phyloP scores from a whole-genome alignment of 2,113 vertebrate genomes.

The Rhegmatorhina hoffmannsi region DNA sequence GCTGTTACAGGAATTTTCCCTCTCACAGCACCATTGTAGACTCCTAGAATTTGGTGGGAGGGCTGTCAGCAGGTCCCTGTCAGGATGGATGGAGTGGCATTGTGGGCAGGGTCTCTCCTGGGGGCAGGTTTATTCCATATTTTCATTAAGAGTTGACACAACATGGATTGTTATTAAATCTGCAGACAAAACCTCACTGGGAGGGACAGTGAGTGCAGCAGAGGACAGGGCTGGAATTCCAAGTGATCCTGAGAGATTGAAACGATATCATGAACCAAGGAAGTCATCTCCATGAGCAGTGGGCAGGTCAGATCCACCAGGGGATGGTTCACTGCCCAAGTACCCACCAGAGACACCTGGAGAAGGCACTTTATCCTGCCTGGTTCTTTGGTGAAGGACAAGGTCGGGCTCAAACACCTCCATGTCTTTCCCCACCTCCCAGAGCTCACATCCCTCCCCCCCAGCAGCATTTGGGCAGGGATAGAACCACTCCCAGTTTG shows the following conservation, averaged over 20 bases:
- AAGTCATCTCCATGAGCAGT: background rate
- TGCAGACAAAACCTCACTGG: background rate
- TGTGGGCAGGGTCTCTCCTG: background rate
- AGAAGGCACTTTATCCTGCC: background rate
- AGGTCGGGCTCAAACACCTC: background rate
- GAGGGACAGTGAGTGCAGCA: background rate
- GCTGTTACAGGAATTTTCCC: background rate
- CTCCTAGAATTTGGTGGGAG: background rate
- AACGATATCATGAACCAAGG: background rate
- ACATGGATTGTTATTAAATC: background rate
- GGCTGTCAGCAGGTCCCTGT: background rate
- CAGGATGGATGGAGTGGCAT: background rate
- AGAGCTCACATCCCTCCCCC: background rate
- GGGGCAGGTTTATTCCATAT: background rate
- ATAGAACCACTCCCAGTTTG: background rate
- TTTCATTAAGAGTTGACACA: background rate
- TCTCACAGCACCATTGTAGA: rapidly evolving
- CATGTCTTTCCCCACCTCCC: background rate
- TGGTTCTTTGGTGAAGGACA: background rate
- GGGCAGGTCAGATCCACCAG: background rate
- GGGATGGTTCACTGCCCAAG: background rate
- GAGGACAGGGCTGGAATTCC: background rate
- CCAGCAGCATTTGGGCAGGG: background rate
- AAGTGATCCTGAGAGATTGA: background rate
- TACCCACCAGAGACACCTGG: background rate